phyloP scores from a whole-genome alignment of 2,797 vertebrate genomes.

The Acridotheres tristis region DNA sequence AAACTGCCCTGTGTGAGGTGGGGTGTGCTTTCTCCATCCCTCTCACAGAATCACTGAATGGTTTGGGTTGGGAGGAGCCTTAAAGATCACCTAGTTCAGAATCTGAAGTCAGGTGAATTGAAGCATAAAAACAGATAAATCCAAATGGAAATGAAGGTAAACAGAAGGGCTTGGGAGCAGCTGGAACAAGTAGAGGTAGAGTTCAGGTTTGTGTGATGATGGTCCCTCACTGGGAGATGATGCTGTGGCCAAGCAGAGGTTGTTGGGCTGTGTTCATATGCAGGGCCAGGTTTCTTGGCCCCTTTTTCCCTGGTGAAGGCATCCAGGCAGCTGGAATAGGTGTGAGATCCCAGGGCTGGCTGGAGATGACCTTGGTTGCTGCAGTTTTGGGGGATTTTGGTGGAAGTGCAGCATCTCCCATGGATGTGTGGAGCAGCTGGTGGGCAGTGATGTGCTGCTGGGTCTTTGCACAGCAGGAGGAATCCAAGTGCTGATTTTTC shows the following conservation, averaged over 20 bases:
- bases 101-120: not conserved
- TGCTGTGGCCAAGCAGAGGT: not conserved
- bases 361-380: accelerated
- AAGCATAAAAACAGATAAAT: not conserved
- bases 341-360: not conserved
- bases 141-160: not conserved
- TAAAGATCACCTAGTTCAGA: not conserved
- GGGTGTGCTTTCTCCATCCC: not conserved
- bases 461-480: not conserved
- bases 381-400: not conserved
- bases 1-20: not conserved
- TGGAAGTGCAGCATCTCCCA: not conserved
- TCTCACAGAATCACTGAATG: not conserved
- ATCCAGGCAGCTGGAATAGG: not conserved
- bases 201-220: not conserved
- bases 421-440: not conserved
- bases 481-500: not conserved
- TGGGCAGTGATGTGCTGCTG: not conserved
- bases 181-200: accelerated
- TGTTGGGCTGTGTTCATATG: not conserved
- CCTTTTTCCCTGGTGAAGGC: not conserved
- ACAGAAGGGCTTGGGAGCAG: not conserved
- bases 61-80: not conserved
- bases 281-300: not conserved
- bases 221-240: not conserved